Evolutionary conservation across 2,113 vertebrate species (phyloP).

Genomic region (Gobiocypris rarus): DNA sequence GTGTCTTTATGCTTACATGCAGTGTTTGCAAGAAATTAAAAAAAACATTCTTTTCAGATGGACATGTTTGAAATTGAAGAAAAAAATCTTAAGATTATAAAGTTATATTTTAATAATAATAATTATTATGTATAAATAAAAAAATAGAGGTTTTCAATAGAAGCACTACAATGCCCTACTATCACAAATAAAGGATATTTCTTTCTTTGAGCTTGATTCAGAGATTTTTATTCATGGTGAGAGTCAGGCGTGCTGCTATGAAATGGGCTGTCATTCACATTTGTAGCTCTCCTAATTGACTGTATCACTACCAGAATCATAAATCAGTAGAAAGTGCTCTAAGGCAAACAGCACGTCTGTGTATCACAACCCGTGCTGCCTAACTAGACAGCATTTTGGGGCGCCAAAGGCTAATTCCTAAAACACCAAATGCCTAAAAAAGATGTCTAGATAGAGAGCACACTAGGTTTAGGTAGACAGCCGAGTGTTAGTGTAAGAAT

Average conservation of each 20-base stretch:
- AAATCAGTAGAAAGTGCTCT: constrained; percentile 2
- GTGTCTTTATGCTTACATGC: background rate
- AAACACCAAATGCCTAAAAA: background rate
- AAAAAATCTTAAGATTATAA: background rate
- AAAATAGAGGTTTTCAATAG: background rate
- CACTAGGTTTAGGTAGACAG: background rate
- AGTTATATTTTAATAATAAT: background rate
- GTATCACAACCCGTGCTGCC: background rate
- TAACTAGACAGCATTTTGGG: background rate
- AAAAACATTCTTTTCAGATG: background rate
- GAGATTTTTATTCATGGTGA: constrained; percentile 37
- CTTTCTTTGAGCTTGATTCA: constrained; percentile 38
- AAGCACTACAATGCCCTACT: background rate
- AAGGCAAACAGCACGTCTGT: background rate
- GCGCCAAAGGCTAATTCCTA: background rate
- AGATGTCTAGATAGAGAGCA: background rate
- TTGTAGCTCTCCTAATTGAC: constrained; percentile 48
- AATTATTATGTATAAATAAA: too few species aligned
- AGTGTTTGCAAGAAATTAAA: background rate
- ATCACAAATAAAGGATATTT: constrained; percentile 5
- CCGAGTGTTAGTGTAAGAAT: background rate
- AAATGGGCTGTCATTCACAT: constrained; percentile 54
- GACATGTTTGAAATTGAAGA: background rate
- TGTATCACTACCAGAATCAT: constrained; percentile 41
- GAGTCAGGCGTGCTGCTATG: constrained; percentile 33